These are phyloP conservation scores for Nesoenas mayeri DNA, from an alignment of 2,113 vertebrate genomes.

Conservation along the genomic window DNA sequence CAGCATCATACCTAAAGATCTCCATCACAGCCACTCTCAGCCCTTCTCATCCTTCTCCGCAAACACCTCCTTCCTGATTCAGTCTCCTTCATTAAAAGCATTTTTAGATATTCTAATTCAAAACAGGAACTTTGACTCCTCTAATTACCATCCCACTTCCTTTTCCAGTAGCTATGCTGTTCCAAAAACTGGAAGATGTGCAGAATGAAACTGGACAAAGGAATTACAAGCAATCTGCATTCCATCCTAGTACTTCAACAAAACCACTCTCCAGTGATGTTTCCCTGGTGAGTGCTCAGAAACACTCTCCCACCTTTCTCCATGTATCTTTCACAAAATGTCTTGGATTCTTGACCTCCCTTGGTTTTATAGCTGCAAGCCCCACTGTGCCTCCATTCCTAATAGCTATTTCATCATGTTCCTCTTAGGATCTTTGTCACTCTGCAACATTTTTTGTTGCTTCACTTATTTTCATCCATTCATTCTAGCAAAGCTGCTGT, in stretches of 20 bases:
- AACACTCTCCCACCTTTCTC: background rate
- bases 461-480: background rate
- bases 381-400: background rate
- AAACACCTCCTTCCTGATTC: background rate
- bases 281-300: background rate
- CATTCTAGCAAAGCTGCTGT: background rate
- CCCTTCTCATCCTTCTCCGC: background rate
- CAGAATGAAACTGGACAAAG: background rate
- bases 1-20: background rate
- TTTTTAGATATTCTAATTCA: background rate
- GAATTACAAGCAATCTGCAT: background rate
- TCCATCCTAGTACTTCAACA: background rate
- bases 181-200: background rate
- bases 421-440: background rate
- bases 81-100: background rate
- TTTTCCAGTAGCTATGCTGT: background rate
- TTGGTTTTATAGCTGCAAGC: background rate
- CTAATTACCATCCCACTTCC: background rate
- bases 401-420: background rate
- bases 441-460: background rate
- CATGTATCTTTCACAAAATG: background rate
- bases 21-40: background rate
- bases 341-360: background rate
- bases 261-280: background rate
- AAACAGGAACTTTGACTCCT: background rate